These are phyloP conservation scores for Oreohelix idahoensis DNA, from an alignment of 1,140 invertebrate species.

Conservation along the genomic window DNA sequence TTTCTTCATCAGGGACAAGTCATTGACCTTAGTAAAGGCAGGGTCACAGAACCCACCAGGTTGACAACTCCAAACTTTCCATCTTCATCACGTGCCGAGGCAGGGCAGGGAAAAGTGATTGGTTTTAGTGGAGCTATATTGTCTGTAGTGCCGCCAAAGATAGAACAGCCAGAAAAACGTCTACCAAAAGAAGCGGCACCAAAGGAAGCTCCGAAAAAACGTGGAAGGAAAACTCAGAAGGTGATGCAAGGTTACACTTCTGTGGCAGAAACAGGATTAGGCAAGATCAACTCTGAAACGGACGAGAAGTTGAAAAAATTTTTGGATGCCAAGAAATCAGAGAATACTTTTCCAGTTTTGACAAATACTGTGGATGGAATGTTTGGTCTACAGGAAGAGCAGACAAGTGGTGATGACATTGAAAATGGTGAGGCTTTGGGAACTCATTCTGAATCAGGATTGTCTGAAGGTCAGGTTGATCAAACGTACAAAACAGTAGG, in stretches of 20 bases:
- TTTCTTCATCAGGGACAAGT: slow-evolving; percentile 21
- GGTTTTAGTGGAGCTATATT: slow-evolving; percentile 37
- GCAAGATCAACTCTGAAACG: slow-evolving; percentile 35
- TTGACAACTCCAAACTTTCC: not conserved
- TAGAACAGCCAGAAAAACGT: not conserved
- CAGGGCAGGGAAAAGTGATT: slow-evolving; percentile 6
- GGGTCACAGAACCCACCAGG: not conserved
- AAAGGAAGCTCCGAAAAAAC: slow-evolving; percentile 18
- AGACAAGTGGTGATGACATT: not conserved
- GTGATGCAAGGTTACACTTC: not conserved
- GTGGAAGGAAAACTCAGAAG: slow-evolving; percentile 12
- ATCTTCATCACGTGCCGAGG: not conserved
- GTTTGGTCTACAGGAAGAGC: not conserved
- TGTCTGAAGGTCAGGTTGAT: not conserved
- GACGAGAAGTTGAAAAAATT: slow-evolving; percentile 35
- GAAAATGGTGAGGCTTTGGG: not conserved
- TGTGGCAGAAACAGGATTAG: not conserved
- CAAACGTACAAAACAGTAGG: slow-evolving; percentile 19
- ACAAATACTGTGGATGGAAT: not conserved
- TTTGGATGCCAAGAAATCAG: slow-evolving; percentile 16
- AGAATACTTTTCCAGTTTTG: not conserved
- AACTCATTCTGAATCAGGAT: not conserved
- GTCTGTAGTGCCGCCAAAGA: slow-evolving; percentile 11
- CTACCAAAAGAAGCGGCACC: not conserved
- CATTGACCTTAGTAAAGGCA: slow-evolving; percentile 6